phyloP scores from a whole-genome alignment of 1,140 invertebrate genomes.

The Leptinotarsa undecemlineata region DNA sequence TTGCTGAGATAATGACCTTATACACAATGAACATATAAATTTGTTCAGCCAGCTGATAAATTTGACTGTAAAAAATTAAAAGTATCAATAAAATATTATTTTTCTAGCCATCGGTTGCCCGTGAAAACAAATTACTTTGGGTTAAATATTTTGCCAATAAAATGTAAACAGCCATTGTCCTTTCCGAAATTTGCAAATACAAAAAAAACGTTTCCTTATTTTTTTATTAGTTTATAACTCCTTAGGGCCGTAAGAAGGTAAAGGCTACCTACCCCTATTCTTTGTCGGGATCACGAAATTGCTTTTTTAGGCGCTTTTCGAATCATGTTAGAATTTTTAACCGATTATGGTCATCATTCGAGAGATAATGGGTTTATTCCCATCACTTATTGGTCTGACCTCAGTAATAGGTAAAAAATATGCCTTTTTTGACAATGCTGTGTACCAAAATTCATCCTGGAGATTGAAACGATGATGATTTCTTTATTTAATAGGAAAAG shows the following conservation, averaged over 20 bases:
- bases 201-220: not conserved
- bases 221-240: conserved; percentile 6
- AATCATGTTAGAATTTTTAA: not conserved
- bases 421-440: no score
- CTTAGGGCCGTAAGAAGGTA: not conserved
- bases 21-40: no score
- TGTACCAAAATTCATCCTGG: no score
- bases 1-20: no score
- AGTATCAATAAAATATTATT: not conserved
- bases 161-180: not conserved
- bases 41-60: no score
- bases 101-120: not conserved
- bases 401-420: not conserved
- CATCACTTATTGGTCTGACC: not conserved
- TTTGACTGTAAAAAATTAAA: no score
- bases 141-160: not conserved
- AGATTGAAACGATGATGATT: no score
- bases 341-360: not conserved
- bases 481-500: no score
- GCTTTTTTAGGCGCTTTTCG: not conserved
- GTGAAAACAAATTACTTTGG: not conserved
- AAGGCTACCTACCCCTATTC: conserved; percentile 7
- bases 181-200: not conserved
- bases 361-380: not conserved
- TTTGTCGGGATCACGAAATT: not conserved